These are phyloP conservation scores for Cyrtonyx montezumae DNA, from an alignment of 2,113 vertebrate genomes.

Conservation along the genomic window DNA sequence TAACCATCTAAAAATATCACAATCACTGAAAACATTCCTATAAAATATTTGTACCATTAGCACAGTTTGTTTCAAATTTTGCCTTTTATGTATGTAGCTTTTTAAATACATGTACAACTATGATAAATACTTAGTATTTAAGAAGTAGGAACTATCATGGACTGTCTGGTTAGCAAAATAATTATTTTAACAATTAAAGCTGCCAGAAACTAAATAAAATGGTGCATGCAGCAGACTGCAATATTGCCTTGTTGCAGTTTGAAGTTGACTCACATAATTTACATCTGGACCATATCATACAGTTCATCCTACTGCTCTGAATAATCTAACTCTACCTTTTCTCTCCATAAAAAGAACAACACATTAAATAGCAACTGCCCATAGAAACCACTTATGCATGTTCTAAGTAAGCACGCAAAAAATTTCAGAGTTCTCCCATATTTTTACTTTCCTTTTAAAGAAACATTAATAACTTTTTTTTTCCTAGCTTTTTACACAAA, in stretches of 20 bases:
- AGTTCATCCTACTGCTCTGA: neutral
- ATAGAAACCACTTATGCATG: neutral
- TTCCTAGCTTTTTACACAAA: constrained; percentile 21
- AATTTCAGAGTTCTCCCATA: neutral
- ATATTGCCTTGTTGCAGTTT: neutral
- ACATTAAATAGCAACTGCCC: neutral
- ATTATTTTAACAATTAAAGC: neutral
- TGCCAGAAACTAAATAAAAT: neutral
- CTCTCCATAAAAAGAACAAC: neutral
- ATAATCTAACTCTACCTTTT: neutral
- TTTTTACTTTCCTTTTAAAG: neutral
- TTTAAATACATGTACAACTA: neutral
- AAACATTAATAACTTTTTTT: neutral
- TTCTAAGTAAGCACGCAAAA: neutral
- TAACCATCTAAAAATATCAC: neutral
- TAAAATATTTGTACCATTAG: neutral
- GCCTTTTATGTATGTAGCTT: neutral
- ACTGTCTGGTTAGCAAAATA: neutral
- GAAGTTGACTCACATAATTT: neutral
- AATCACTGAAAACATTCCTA: neutral
- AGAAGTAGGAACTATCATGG: neutral
- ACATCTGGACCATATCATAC: neutral
- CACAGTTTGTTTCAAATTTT: neutral
- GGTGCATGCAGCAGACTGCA: neutral
- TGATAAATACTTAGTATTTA: neutral